Conservation (phyloP, 2,113 vertebrate species). For the Menidia beryllina region DNA sequence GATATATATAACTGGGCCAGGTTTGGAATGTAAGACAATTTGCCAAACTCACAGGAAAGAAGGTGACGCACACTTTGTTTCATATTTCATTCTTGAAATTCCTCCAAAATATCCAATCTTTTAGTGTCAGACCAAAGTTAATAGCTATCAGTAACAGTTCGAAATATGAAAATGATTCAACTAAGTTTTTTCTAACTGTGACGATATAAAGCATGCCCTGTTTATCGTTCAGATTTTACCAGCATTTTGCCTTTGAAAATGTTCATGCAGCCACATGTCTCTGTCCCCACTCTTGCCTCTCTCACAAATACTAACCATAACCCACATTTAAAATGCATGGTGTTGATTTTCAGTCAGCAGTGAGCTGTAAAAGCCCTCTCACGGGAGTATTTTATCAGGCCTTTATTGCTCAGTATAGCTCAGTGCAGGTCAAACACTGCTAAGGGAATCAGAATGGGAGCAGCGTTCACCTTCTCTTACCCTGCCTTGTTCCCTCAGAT, state of each 20-base stretch:
- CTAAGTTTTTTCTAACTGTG: not conserved
- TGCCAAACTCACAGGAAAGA: not conserved
- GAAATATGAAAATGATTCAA: slow-evolving; percentile 1
- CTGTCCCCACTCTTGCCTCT: slow-evolving; percentile 1
- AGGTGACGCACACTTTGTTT: not conserved
- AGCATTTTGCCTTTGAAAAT: slow-evolving; percentile 3
- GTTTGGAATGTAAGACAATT: not conserved
- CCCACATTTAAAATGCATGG: slow-evolving; percentile 75
- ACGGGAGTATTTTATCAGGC: slow-evolving; percentile 73
- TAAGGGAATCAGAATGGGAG: slow-evolving; percentile 65
- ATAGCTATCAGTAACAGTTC: not conserved
- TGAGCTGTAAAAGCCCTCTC: slow-evolving; percentile 73
- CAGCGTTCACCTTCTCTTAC: slow-evolving; percentile 59
- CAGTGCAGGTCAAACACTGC: slow-evolving; percentile 68
- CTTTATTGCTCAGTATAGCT: slow-evolving; percentile 66
- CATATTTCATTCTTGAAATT: not conserved
- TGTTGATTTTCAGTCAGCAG: slow-evolving; percentile 75
- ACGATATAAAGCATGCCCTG: not conserved
- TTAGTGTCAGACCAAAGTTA: not conserved
- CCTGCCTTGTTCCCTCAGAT: slow-evolving; percentile 61
- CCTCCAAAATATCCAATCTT: not conserved
- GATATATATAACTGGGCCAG: not conserved
- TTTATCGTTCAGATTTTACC: not conserved
- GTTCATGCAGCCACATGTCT: not conserved
- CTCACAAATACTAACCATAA: slow-evolving; percentile 40